Percentiles rank a stretch among this genome's conserved stretches.
phyloP scores from a whole-genome alignment of 2,113 vertebrate genomes.

The Galemys pyrenaicus region DNA sequence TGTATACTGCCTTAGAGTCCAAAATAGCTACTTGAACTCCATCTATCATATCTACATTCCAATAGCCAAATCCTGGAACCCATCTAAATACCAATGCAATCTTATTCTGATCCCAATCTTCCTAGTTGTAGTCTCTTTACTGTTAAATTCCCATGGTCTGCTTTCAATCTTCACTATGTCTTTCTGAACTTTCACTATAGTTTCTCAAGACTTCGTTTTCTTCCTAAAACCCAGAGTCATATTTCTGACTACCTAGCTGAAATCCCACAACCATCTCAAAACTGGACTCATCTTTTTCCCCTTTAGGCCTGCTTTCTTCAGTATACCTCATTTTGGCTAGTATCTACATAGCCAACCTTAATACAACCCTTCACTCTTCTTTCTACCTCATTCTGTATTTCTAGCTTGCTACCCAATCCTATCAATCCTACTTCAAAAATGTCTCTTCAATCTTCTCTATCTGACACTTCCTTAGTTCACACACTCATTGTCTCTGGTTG shows the following conservation, averaged over 20 bases:
- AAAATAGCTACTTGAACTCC: too few relatives aligned
- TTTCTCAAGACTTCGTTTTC: neutral
- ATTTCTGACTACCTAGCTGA: slow-evolving; percentile 4
- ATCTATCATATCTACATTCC: too few relatives aligned
- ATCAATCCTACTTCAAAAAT: neutral
- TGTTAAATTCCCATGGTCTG: neutral
- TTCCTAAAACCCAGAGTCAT: neutral
- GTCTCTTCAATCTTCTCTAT: neutral
- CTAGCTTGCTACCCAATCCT: neutral
- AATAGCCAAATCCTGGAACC: too few relatives aligned
- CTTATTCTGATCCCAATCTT: neutral
- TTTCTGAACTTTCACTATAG: neutral
- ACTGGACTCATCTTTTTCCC: neutral
- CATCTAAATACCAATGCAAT: neutral
- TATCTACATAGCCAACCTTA: neutral
- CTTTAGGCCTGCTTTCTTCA: neutral
- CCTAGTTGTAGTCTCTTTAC: neutral
- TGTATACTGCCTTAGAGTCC: too few relatives aligned
- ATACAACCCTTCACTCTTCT: neutral
- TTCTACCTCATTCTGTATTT: neutral
- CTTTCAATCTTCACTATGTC: slow-evolving; percentile 23
- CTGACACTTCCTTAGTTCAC: neutral
- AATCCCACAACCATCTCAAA: neutral
- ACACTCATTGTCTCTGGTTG: neutral
- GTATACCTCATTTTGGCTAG: neutral